Conservation (phyloP, 2,113 vertebrate species). For the Erythrocercus mccallii region DNA sequence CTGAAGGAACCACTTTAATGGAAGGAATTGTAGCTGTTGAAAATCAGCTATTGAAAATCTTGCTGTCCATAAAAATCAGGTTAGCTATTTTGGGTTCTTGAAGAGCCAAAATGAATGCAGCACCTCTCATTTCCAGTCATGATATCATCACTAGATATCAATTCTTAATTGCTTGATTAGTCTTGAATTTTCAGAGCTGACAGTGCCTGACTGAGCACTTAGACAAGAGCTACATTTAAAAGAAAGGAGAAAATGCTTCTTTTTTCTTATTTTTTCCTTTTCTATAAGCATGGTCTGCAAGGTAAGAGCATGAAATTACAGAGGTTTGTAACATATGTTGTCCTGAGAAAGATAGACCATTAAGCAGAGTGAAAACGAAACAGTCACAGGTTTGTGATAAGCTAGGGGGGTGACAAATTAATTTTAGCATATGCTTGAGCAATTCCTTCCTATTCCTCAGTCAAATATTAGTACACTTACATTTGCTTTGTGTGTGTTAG, state of each 20-base stretch:
- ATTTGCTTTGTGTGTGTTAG: not conserved
- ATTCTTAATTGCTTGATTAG: slow-evolving; percentile 58
- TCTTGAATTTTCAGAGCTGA: slow-evolving; percentile 36
- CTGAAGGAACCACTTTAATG: not conserved
- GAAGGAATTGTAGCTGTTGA: not conserved
- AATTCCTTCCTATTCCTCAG: too few species aligned
- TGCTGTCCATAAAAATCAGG: slow-evolving; percentile 42
- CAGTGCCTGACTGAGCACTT: not conserved
- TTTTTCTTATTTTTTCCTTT: not conserved
- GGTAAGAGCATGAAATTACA: not conserved
- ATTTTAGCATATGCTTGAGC: not conserved
- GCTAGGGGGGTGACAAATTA: not conserved
- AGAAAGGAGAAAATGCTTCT: not conserved
- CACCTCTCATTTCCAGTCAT: slow-evolving; percentile 13
- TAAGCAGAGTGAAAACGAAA: not conserved
- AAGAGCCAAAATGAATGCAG: slow-evolving; percentile 2
- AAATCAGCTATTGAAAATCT: slow-evolving; percentile 1
- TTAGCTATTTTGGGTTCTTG: slow-evolving; percentile 30
- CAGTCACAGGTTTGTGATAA: not conserved
- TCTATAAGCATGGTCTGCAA: not conserved
- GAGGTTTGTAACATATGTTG: not conserved
- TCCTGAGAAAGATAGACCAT: not conserved
- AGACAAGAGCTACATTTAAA: not conserved
- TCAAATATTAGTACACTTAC: not conserved
- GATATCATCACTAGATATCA: slow-evolving; percentile 20